Conservation (phyloP, 2,888 invertebrate species). For the Ypsolopha scabrella region DNA sequence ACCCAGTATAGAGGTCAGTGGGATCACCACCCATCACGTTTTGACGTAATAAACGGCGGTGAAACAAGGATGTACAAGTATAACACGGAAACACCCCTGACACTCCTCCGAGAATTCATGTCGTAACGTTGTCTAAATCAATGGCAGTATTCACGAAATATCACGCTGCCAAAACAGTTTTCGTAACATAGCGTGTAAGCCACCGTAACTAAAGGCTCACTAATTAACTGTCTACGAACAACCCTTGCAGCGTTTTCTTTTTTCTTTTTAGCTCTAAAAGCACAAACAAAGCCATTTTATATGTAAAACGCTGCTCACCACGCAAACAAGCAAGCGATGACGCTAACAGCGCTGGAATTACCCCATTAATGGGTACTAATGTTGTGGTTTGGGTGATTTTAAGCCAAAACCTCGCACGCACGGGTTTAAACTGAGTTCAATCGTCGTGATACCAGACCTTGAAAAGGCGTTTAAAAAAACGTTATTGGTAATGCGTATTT, state of each 20-base stretch:
- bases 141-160: background rate
- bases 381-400: conserved; percentile 14
- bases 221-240: background rate
- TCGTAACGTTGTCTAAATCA: background rate
- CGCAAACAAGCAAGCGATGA: conserved; percentile 22
- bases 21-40: no score
- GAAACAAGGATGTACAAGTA: no score
- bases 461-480: no score
- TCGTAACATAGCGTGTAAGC: background rate
- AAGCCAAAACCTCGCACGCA: background rate
- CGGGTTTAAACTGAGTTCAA: background rate
- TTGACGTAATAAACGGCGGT: no score
- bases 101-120: background rate
- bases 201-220: background rate
- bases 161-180: background rate
- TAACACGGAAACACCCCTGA: no score
- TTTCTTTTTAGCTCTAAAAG: background rate
- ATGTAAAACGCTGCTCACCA: conserved; percentile 16
- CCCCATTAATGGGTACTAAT: conserved; percentile 36
- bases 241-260: background rate
- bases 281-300: background rate
- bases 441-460: background rate
- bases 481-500: no score
- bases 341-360: conserved; percentile 37
- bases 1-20: no score